Conservation (phyloP, 1,140 invertebrate species). For the Mamestra configurata region DNA sequence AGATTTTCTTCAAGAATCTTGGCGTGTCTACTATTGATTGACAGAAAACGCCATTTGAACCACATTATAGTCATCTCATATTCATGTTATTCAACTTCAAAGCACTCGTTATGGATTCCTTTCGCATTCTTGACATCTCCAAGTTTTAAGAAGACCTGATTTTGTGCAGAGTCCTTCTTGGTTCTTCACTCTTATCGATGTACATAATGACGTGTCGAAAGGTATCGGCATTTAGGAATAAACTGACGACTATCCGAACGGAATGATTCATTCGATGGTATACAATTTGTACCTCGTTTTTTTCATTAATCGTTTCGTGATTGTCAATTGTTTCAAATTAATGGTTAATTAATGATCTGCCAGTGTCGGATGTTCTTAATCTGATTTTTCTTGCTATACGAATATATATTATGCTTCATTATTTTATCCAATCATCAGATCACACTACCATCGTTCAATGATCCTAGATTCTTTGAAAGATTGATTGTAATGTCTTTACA, state of each 20-base stretch:
- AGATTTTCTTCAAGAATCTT: too few relatives aligned
- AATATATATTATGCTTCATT: too few relatives aligned
- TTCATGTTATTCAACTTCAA: not conserved
- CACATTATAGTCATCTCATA: not conserved
- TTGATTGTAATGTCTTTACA: too few relatives aligned
- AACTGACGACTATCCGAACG: not conserved
- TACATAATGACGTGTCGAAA: not conserved
- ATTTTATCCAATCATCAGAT: too few relatives aligned
- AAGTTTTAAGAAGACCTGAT: not conserved
- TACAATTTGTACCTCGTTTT: not conserved
- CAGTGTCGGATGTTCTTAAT: too few relatives aligned
- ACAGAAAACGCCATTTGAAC: not conserved
- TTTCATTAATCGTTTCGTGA: not conserved
- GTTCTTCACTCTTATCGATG: not conserved
- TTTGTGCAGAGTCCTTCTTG: not conserved
- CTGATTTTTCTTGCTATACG: too few relatives aligned
- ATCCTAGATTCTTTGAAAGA: too few relatives aligned
- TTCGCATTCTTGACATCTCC: not conserved
- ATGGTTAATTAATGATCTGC: not conserved
- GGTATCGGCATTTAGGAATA: not conserved
- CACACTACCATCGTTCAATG: too few relatives aligned
- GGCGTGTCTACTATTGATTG: too few relatives aligned
- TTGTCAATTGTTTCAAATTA: not conserved
- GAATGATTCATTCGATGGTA: not conserved
- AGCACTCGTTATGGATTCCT: not conserved